Evolutionary conservation across 2,797 vertebrate species (phyloP), one percentile per base, ranked within the genome.

Genomic region (Darevskia mixta): DNA sequence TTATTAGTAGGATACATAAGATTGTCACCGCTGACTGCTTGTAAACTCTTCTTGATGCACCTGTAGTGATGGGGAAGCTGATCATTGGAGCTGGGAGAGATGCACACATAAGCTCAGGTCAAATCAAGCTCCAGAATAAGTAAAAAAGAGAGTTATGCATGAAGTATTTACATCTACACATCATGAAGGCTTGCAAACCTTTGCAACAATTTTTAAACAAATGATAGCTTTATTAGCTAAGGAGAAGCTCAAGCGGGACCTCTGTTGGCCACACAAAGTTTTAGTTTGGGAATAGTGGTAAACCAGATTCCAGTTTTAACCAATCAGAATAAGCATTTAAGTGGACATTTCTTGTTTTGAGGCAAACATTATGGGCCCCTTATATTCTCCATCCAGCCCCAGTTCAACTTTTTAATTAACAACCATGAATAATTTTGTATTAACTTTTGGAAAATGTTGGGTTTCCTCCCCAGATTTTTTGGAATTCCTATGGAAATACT

Each of bases 401-500:
- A 8, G 9, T 32, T 5, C 45, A 32, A 8, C 20, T 55, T 45
- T 3, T 38, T 67, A 82, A 64, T 75, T 18, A 81, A 6, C 35
- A 87, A 25, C 75, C 6, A 69, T 75, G 41, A 67, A 80, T 8
- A 20, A 76, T 73, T 73, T 73, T 41, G 66, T 23, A n/a, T 7
- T 67, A 89, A 88, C n/a, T 9, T 79, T 18, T 84, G 8, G 9
- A 78, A 79, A 76, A 67, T 77, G 29, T 17, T 89, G 66, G 64
- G 29, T 15, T 89, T 32, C 94, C 2, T 92, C 77, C 94, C 94
- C 94, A 99, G 99, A 76, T 99, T 99, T 96, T 99, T 99, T 96
- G 98, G 97, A 91, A 97, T 99, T 95, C 99, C 99, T 77, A 98
- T 98, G 98, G 98, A 98, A 94, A 98, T 99, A 95, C 96, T 99